Evolutionary conservation across 2,888 invertebrate species (phyloP), one percentile per base, ranked within the genome.

Genomic region (Eristalinus aeneus): DNA sequence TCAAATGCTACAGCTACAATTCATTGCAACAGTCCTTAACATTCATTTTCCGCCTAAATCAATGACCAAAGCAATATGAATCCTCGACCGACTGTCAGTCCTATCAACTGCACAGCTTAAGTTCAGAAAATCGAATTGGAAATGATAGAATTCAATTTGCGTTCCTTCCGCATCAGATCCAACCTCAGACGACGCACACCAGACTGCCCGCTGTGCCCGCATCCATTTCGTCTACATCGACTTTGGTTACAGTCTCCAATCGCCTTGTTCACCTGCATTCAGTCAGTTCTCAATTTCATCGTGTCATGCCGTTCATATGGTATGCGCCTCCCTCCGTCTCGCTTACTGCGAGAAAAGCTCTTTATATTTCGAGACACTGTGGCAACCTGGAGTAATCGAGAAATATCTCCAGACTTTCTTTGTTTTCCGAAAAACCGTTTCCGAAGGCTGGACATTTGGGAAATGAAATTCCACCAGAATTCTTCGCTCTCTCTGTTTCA

Each of bases 101-200:
- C 65, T 71, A 68, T 71, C 39, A 79, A 75, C 69, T 61, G 53
- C 58, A 11, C 76, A 72, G 67, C 76, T 46, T 72, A 81, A 81
- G 64, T 77, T 81, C 85, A 81, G 76, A 60, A 73, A 76, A 67
- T 63, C 68, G 65, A 76, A 69, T 72, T 68, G 63, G 27, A 71
- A 76, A 67, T 76, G 71, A 85, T 81, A 60, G 73, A 85, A 85
- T 81, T 85, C 76, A 85, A 85, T 85, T 85, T 85, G 76, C 73
- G 81, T 73, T 68, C 23, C 73, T 72, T 76, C 63, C 46, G 39
- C 8, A 63, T 36, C 67, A 75, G 23, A 22, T 2, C 58, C 53
- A 22, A 69, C 79, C 65, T 46, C 83, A 79, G 83, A 58, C 46
- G 64, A 60, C 53, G 56, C 72, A 73, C 63, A 23, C 46, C 73